phyloP scores from a whole-genome alignment of 64 coral and sea anemone genomes.

The Pachyseris speciosa region DNA sequence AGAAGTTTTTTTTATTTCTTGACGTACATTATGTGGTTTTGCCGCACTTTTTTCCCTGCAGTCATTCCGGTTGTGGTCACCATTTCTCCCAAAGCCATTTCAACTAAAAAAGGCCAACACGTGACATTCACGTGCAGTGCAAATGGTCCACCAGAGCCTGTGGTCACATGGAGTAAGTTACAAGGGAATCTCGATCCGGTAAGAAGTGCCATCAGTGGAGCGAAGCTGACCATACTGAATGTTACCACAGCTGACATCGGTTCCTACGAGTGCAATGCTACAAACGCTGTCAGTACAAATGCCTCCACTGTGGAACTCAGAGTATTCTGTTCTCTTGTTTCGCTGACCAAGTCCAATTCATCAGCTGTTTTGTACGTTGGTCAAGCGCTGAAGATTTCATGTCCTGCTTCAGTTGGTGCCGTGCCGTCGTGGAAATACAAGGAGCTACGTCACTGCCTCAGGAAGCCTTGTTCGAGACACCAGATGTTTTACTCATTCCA shows the following conservation, averaged over 20 bases:
- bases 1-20: background rate
- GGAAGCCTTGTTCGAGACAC: background rate
- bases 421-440: constrained; percentile 3
- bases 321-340: background rate
- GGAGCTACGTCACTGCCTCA: background rate
- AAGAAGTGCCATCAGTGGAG: background rate
- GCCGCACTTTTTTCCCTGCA: background rate
- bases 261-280: constrained; percentile 15
- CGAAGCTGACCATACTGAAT: background rate
- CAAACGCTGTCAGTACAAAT: background rate
- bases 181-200: background rate
- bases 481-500: background rate
- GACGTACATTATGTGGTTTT: background rate
- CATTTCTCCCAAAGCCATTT: background rate
- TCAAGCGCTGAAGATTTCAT: background rate
- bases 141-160: background rate
- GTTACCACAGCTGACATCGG: background rate
- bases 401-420: background rate
- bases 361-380: background rate
- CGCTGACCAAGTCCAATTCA: background rate
- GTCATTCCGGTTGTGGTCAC: background rate
- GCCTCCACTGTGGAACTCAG: background rate
- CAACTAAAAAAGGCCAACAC: background rate
- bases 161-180: background rate
- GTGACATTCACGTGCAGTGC: constrained; percentile 7